A percentile compares a stretch with the other conserved stretches of the same genome.
Evolutionary conservation across 2,888 invertebrate species (phyloP).

Genomic region (Melieria picta): DNA sequence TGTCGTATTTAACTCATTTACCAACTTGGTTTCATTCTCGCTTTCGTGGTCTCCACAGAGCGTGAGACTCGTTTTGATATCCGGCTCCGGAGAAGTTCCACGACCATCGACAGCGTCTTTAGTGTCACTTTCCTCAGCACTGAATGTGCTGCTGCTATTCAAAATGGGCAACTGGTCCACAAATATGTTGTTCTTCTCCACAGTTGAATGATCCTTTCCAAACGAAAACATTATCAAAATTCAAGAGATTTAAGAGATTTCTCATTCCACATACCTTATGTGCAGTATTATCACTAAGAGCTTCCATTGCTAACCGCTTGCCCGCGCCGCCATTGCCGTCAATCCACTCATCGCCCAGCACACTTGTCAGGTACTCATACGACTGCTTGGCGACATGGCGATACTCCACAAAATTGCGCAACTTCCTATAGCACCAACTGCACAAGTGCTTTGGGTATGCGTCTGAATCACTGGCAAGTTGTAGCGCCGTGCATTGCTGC

Average conservation of each 20-base stretch:
- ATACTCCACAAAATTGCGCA: conserved; percentile 40
- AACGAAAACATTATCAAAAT: too few species aligned
- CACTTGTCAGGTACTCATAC: conserved; percentile 38
- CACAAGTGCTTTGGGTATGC: conserved; percentile 38
- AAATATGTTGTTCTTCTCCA: neutral
- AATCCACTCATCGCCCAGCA: conserved; percentile 26
- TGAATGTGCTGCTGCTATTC: neutral
- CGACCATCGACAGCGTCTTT: too few species aligned
- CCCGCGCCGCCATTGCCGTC: neutral
- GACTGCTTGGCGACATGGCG: conserved; percentile 34
- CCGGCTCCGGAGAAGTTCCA: too few species aligned
- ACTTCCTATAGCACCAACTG: conserved; percentile 32
- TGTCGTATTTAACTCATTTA: too few species aligned
- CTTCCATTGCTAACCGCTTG: neutral
- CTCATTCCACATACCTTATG: neutral
- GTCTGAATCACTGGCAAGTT: neutral
- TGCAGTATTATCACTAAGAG: neutral
- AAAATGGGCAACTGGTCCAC: neutral
- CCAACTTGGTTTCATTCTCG: too few species aligned
- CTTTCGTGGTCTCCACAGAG: too few species aligned
- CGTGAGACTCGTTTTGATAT: too few species aligned
- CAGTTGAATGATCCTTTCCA: too few species aligned
- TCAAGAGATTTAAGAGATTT: neutral
- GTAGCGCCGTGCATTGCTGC: conserved; percentile 23
- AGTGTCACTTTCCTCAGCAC: too few species aligned